Evolutionary conservation across 92 coral and sea anemone genomes (phyloP).

Genomic region (Parazoanthus swiftii): DNA sequence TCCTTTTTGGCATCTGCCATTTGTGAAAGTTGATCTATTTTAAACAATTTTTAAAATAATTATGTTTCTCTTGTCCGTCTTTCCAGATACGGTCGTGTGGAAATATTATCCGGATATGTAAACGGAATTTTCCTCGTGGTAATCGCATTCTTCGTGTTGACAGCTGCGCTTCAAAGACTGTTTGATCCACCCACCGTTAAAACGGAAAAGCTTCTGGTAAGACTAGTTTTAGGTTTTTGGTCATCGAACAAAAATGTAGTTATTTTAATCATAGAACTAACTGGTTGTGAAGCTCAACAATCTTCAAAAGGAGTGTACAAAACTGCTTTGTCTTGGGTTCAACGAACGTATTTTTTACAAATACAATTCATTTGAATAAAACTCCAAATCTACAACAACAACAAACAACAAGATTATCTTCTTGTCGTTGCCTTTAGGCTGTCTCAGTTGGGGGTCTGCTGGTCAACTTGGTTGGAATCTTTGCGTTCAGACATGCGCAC

Average conservation of each 20-base stretch:
- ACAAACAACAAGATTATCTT: too few relatives aligned
- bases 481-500: constrained; percentile 98
- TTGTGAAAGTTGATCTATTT: background rate
- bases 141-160: constrained; percentile 89
- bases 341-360: background rate
- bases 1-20: background rate
- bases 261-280: too few relatives aligned
- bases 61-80: background rate
- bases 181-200: constrained; percentile 97
- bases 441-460: constrained; percentile 93
- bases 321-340: too few relatives aligned
- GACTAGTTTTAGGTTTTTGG: background rate
- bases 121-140: constrained; percentile 95
- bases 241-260: too few relatives aligned
- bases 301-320: too few relatives aligned
- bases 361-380: too few relatives aligned
- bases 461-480: constrained; percentile 92
- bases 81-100: constrained; percentile 93
- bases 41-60: background rate
- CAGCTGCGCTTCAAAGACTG: constrained; percentile 90
- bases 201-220: constrained; percentile 92
- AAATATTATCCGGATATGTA: constrained; percentile 93
- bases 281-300: too few relatives aligned
- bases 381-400: too few relatives aligned
- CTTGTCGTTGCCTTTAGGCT: constrained; percentile 45